Evolutionary conservation across 2,797 vertebrate genomes (phyloP).

Genomic region (Artibeus jamaicensis): DNA sequence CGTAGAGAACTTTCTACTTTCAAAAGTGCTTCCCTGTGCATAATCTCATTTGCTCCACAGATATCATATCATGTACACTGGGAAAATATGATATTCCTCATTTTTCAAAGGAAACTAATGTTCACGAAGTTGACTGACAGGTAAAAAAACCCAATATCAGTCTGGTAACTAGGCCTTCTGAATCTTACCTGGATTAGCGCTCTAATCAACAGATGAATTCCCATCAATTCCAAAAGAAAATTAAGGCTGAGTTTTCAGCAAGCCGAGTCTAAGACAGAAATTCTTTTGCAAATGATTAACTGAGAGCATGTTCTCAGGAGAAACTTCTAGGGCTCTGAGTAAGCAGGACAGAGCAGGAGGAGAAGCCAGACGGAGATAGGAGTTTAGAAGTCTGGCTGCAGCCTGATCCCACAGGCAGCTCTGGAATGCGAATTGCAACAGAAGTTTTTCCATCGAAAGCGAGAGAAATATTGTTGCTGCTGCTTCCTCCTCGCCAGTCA

Average conservation of each 20-base stretch:
- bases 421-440: background rate
- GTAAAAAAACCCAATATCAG: background rate
- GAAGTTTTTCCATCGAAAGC: background rate
- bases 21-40: constrained; percentile 1
- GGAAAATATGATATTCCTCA: background rate
- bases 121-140: background rate
- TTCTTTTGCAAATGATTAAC: background rate
- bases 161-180: background rate
- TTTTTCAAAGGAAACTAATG: background rate
- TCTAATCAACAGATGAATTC: background rate
- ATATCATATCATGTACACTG: background rate
- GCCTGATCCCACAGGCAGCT: background rate
- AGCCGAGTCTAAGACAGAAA: background rate
- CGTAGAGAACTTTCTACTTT: background rate
- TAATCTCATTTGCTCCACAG: background rate
- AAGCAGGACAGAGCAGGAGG: background rate
- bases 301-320: background rate
- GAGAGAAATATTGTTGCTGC: background rate
- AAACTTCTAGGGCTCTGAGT: background rate
- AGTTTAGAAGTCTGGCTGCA: background rate
- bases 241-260: background rate
- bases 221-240: background rate
- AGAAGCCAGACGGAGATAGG: background rate
- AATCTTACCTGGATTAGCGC: background rate
- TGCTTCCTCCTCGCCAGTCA: background rate